Conservation (phyloP, 2,888 invertebrate species). For the Tenthredo scrophulariae region DNA sequence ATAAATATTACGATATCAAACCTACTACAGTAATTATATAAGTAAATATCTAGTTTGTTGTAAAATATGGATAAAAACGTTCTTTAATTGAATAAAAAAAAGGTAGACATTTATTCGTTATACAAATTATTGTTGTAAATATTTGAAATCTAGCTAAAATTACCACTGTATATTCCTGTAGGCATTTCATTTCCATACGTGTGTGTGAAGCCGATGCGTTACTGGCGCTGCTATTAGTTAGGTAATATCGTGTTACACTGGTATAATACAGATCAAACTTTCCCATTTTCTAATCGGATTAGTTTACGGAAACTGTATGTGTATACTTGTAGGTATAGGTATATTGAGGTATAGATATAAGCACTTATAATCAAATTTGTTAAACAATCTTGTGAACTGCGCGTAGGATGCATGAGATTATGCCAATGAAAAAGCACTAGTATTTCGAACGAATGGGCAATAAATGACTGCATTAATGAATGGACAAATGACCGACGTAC, state of each 20-base stretch:
- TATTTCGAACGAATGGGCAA: not conserved
- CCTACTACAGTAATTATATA: not conserved
- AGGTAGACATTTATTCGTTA: not conserved
- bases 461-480: not conserved
- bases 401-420: not conserved
- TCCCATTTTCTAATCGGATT: slow-evolving; percentile 52
- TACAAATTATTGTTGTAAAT: not conserved
- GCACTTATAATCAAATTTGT: not conserved
- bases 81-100: not conserved
- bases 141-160: not conserved
- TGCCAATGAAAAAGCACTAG: not conserved
- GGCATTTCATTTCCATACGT: not conserved
- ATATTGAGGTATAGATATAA: not conserved
- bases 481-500: not conserved
- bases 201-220: slow-evolving; percentile 13
- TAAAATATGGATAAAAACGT: not conserved
- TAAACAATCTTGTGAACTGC: not conserved
- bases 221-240: slow-evolving; percentile 23
- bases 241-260: slow-evolving; percentile 33
- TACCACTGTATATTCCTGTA: not conserved
- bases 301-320: not conserved
- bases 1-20: not conserved
- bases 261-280: slow-evolving; percentile 46
- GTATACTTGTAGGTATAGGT: not conserved
- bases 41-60: not conserved